These are phyloP conservation scores for Pomacea maculata DNA, from an alignment of 1,140 invertebrate genomes.

Conservation along the genomic window DNA sequence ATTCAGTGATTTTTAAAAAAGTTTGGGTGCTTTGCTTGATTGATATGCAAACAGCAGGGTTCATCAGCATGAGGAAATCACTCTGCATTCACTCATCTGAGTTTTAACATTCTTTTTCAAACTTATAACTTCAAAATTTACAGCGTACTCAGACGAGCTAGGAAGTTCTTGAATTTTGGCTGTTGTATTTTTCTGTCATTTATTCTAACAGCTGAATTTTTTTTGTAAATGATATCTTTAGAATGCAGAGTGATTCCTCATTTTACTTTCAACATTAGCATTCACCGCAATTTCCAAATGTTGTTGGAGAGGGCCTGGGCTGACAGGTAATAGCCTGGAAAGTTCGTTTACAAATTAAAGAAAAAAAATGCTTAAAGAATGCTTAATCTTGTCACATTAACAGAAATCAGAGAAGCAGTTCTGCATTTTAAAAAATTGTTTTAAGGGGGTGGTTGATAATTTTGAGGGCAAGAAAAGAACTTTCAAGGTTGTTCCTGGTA, in stretches of 20 bases:
- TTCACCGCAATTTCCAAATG: conserved; percentile 27
- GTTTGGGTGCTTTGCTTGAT: too few relatives aligned
- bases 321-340: conserved; percentile 41
- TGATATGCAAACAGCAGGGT: too few relatives aligned
- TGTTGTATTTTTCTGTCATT: background rate
- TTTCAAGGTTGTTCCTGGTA: conserved; percentile 33
- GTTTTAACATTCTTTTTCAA: too few relatives aligned
- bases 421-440: conserved; percentile 1
- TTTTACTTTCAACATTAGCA: conserved; percentile 18
- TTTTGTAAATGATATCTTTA: background rate
- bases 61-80: too few relatives aligned
- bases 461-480: conserved; percentile 17
- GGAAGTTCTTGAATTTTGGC: too few relatives aligned
- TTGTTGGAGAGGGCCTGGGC: conserved; percentile 43
- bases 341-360: conserved; percentile 25
- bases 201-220: background rate
- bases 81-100: too few relatives aligned
- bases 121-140: too few relatives aligned
- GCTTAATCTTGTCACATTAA: background rate
- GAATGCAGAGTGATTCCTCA: conserved; percentile 13
- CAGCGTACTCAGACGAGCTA: too few relatives aligned
- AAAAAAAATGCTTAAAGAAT: background rate
- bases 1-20: too few relatives aligned
- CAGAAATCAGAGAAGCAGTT: background rate
- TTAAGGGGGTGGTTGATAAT: background rate